Conservation (phyloP, 2,888 invertebrate species). For the Xiphydria camelus region DNA sequence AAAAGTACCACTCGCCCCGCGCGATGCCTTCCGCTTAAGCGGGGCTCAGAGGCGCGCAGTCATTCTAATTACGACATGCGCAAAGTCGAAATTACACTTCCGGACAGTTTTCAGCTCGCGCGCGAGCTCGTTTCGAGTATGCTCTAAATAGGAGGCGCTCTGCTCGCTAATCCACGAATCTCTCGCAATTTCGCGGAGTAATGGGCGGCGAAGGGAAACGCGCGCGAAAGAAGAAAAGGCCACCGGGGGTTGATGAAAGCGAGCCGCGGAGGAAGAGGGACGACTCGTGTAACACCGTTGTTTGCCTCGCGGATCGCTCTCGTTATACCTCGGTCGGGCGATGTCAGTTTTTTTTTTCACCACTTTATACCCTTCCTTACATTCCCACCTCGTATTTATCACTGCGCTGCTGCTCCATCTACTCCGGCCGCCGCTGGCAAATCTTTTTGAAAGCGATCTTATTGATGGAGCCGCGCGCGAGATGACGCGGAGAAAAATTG, state of each 20-base stretch:
- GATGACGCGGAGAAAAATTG: slow-evolving; percentile 30
- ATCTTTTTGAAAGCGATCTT: slow-evolving; percentile 34
- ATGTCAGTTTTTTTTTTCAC: slow-evolving; percentile 39
- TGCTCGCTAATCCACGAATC: slow-evolving; percentile 31
- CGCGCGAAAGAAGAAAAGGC: neutral
- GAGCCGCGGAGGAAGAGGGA: neutral
- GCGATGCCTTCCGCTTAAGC: no score
- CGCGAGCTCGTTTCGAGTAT: neutral
- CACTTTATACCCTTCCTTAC: slow-evolving; percentile 17
- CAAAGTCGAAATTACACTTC: neutral
- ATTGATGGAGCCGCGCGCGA: slow-evolving; percentile 29
- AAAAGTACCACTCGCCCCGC: no score
- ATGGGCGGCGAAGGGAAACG: slow-evolving; percentile 11
- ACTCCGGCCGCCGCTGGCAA: slow-evolving; percentile 25
- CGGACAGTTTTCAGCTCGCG: neutral
- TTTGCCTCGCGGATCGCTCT: slow-evolving; percentile 17
- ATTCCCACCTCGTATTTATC: slow-evolving; percentile 28
- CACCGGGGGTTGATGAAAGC: neutral
- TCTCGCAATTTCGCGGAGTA: slow-evolving; percentile 28
- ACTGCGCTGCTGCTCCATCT: slow-evolving; percentile 8
- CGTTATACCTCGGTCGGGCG: slow-evolving; percentile 24
- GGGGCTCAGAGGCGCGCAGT: neutral
- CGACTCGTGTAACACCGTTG: neutral
- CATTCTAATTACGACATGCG: neutral
- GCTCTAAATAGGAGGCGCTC: neutral